Percentiles rank a stretch among this genome's conserved stretches.
phyloP scores from a whole-genome alignment of 2,113 vertebrate species.

The Grantiella picta region DNA sequence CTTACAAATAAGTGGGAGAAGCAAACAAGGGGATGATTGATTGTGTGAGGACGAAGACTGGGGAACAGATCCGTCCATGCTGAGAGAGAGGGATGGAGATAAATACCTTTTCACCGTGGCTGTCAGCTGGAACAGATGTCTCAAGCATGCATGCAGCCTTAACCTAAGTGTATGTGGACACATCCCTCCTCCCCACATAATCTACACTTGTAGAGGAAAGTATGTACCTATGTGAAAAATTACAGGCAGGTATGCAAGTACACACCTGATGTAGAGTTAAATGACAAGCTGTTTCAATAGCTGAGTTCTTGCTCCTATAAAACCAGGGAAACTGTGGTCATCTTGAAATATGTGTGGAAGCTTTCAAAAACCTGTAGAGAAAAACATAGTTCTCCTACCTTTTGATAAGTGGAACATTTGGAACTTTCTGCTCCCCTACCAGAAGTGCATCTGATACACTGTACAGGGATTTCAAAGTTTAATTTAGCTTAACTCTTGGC shows the following conservation, averaged over 20 bases:
- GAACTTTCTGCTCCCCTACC: not conserved
- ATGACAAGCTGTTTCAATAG: not conserved
- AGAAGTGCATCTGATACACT: constrained; percentile 62
- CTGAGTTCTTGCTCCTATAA: not conserved
- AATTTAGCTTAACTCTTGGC: constrained; percentile 78
- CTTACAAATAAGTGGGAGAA: not conserved
- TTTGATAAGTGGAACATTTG: constrained; percentile 24
- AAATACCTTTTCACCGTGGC: not conserved
- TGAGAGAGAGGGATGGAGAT: not conserved
- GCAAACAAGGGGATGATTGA: not conserved
- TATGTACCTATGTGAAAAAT: not conserved
- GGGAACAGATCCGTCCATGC: not conserved
- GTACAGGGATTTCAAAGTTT: constrained; percentile 65
- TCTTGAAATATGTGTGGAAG: not conserved
- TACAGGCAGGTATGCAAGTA: not conserved
- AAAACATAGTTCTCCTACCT: not conserved
- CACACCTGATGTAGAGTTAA: not conserved
- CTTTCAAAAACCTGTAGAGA: not conserved
- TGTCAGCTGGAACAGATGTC: not conserved
- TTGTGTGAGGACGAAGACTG: not conserved
- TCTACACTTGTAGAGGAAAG: not conserved
- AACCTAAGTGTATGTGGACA: not conserved
- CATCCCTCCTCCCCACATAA: not conserved
- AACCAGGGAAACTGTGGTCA: not conserved
- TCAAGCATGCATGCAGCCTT: not conserved